phyloP scores from a whole-genome alignment of 2,888 invertebrate genomes.

The Automeris io region DNA sequence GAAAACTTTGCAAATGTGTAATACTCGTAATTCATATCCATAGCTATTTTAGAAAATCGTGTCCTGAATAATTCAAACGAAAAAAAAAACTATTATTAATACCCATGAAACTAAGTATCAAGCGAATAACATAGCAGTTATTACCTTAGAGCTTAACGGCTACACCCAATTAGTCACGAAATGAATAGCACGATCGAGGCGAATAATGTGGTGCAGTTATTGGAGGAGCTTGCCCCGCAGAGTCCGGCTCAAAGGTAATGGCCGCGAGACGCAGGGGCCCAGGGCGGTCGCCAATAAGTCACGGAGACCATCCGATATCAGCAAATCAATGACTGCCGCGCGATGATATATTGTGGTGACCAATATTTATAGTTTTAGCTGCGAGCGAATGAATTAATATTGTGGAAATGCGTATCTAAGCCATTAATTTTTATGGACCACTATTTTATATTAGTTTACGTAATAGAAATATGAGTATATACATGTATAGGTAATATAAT shows the following conservation, averaged over 20 bases:
- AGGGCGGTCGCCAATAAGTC: constrained; percentile 66
- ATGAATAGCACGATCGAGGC: constrained; percentile 56
- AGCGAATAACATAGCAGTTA: constrained; percentile 31
- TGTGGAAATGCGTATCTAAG: constrained; percentile 48
- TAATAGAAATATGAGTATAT: too few relatives aligned
- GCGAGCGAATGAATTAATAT: constrained; percentile 59
- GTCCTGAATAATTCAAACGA: not conserved
- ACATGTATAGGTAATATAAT: too few relatives aligned
- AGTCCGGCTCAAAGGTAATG: constrained; percentile 44
- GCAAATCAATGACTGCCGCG: constrained; percentile 71
- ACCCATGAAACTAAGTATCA: not conserved
- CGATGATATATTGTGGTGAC: constrained; percentile 72
- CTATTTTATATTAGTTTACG: not conserved
- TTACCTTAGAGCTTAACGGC: constrained; percentile 35
- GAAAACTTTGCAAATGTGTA: too few relatives aligned
- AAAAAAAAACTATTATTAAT: too few relatives aligned
- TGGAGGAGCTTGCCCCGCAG: constrained; percentile 19
- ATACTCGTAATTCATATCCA: too few relatives aligned
- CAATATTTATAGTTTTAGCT: constrained; percentile 70
- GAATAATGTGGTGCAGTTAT: constrained; percentile 51
- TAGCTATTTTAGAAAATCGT: not conserved
- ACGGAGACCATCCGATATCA: constrained; percentile 59
- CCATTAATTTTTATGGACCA: constrained; percentile 52
- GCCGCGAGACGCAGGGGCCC: constrained; percentile 50
- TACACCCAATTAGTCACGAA: constrained; percentile 78